These are phyloP conservation scores for Macaca fascicularis DNA, from an alignment of 2,113 vertebrate species.

Conservation along the genomic window T2T-MFA8v1.1 NC_088394.1:17274001-17274500, in stretches of 20 bases:
- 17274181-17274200: not conserved
- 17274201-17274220: constrained; percentile 38
- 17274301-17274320: constrained; percentile 83
- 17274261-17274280: constrained; percentile 83
- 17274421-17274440: constrained; percentile 87
- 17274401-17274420: constrained; percentile 91
- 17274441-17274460: constrained; percentile 76
- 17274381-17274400: constrained; percentile 91
- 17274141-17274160: constrained; percentile 52
- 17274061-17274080: not conserved
- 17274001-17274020: not conserved
- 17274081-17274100: not conserved
- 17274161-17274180: constrained; percentile 56
- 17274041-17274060: not conserved
- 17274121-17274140: constrained; percentile 64
- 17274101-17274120: not conserved
- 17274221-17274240: constrained; percentile 62
- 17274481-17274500: constrained; percentile 68
- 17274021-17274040: not conserved
- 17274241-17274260: constrained; percentile 82
- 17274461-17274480: constrained; percentile 77
- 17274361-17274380: constrained; percentile 84
- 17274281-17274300: constrained; percentile 88
- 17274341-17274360: constrained; percentile 90
- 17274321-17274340: constrained; percentile 89